Conservation (phyloP, 2,113 vertebrate genomes). For the Gallinago media region DNA sequence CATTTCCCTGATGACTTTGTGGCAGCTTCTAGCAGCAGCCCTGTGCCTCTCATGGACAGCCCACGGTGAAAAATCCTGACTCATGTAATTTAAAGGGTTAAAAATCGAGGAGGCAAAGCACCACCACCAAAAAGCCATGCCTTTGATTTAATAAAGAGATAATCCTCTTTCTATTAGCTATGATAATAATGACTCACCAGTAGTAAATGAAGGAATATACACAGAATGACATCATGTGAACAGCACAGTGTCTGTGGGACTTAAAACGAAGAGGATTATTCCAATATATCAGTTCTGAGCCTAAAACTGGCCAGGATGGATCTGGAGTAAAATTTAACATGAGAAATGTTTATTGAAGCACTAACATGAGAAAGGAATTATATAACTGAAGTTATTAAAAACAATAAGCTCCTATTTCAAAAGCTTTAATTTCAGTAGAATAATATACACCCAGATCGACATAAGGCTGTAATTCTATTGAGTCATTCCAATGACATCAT, state of each 20-base stretch:
- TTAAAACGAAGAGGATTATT: slow-evolving; percentile 72
- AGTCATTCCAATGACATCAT: slow-evolving; percentile 69
- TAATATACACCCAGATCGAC: slow-evolving; percentile 42
- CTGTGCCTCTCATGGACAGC: not conserved
- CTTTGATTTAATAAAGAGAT: slow-evolving; percentile 53
- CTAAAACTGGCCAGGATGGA: slow-evolving; percentile 52
- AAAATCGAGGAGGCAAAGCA: not conserved
- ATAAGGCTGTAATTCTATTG: slow-evolving; percentile 40
- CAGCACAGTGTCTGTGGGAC: slow-evolving; percentile 31
- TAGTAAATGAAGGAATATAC: slow-evolving; percentile 59
- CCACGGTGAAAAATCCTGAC: not conserved
- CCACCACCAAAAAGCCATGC: not conserved
- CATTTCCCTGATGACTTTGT: not conserved
- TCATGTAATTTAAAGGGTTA: slow-evolving; percentile 44
- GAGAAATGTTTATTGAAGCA: slow-evolving; percentile 67
- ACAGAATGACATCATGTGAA: slow-evolving; percentile 60
- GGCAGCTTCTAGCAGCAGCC: not conserved
- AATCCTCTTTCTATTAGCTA: slow-evolving; percentile 67
- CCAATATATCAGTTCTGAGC: slow-evolving; percentile 55
- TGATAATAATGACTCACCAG: slow-evolving; percentile 57
- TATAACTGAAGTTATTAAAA: slow-evolving; percentile 76
- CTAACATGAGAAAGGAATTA: slow-evolving; percentile 74
- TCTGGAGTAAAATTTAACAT: slow-evolving; percentile 58
- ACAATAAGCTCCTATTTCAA: slow-evolving; percentile 76
- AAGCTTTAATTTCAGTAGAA: slow-evolving; percentile 61